These are phyloP conservation scores for Dendrolimus kikuchii DNA, from an alignment of 1,140 invertebrate species.

Conservation along the genomic window DNA sequence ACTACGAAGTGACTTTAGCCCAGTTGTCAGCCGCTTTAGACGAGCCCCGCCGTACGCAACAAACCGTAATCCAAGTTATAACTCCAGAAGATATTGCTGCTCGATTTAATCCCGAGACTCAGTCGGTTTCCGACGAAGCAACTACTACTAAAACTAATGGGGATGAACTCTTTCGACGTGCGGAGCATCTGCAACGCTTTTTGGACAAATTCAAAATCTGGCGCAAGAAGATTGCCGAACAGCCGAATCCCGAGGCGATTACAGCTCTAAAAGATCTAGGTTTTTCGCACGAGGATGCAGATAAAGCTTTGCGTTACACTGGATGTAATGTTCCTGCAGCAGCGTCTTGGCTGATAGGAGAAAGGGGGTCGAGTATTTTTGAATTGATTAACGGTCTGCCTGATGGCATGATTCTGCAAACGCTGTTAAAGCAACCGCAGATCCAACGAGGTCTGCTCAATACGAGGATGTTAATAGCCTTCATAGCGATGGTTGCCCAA, in stretches of 20 bases:
- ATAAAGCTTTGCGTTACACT: slow-evolving; percentile 37
- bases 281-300: slow-evolving; percentile 37
- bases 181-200: slow-evolving; percentile 48
- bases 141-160: slow-evolving; percentile 9
- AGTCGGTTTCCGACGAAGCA: slow-evolving; percentile 8
- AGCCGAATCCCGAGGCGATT: slow-evolving; percentile 43
- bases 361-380: slow-evolving; percentile 49
- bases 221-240: slow-evolving; percentile 38
- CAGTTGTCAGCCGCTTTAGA: slow-evolving; percentile 50
- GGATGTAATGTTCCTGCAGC: slow-evolving; percentile 56
- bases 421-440: slow-evolving; percentile 53
- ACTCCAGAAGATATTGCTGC: slow-evolving; percentile 53
- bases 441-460: slow-evolving; percentile 57
- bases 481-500: slow-evolving; percentile 60
- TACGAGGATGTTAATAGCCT: slow-evolving; percentile 59
- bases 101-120: slow-evolving; percentile 20
- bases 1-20: slow-evolving; percentile 47
- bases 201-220: slow-evolving; percentile 53
- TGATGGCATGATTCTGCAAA: slow-evolving; percentile 46
- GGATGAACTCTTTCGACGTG: slow-evolving; percentile 31
- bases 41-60: slow-evolving; percentile 32
- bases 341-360: slow-evolving; percentile 53
- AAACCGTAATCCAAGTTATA: slow-evolving; percentile 42
- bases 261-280: slow-evolving; percentile 43
- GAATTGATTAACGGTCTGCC: slow-evolving; percentile 52